phyloP scores from a whole-genome alignment of 2,113 vertebrate genomes.

The Tragulus kanchil region DNA sequence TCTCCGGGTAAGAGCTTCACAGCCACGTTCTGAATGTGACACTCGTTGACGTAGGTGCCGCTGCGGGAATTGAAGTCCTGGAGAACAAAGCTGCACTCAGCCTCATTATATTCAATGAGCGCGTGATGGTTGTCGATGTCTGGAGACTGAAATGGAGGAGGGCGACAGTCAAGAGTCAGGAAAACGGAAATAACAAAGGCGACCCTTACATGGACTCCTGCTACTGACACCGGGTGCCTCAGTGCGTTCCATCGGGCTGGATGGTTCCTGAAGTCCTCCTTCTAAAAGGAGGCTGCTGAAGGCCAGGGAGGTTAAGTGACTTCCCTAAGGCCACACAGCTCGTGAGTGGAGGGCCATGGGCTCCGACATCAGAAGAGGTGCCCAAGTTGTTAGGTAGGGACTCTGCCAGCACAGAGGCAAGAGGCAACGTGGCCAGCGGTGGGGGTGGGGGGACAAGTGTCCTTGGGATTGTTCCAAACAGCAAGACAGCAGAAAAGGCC shows the following conservation, averaged over 20 bases:
- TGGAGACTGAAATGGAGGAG: constrained; percentile 73
- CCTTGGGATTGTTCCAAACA: too few relatives aligned
- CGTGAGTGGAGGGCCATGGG: too few relatives aligned
- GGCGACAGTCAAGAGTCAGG: rapidly evolving
- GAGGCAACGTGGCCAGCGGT: not conserved
- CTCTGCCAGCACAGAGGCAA: not conserved
- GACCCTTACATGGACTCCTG: rapidly evolving
- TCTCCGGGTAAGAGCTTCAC: constrained; percentile 88
- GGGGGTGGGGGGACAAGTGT: too few relatives aligned
- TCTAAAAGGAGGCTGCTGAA: not conserved
- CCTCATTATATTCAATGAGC: constrained; percentile 84
- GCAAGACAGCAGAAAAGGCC: not conserved
- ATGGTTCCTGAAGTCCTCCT: not conserved
- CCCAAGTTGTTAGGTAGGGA: not conserved
- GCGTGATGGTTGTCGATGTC: constrained; percentile 90
- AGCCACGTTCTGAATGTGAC: constrained; percentile 90
- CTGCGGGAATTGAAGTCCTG: constrained; percentile 89
- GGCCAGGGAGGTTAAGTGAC: not conserved
- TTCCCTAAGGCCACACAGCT: not conserved
- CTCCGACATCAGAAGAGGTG: not conserved
- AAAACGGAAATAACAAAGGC: rapidly evolving
- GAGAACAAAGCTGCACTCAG: constrained; percentile 85
- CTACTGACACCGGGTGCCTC: not conserved
- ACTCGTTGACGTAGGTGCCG: constrained; percentile 90
- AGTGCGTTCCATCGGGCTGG: too few relatives aligned